Base-by-base conservation (phyloP, 2,797 vertebrate species). In the Alosa sapidissima region DNA sequence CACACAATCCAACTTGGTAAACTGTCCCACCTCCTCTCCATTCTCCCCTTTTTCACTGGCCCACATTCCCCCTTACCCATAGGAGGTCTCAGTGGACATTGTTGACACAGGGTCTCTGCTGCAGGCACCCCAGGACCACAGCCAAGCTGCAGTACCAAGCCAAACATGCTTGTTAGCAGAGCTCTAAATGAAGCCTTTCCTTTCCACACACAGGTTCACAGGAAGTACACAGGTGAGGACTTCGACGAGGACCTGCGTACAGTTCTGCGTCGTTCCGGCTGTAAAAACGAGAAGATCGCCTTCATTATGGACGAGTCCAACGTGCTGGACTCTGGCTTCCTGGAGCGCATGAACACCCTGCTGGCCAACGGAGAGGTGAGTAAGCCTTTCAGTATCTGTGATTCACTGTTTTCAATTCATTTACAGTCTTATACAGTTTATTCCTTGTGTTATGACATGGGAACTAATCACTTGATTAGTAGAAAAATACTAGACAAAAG, bases 261-360 rank as follows among this genome's bases (percentile, higher is more conserved):
- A 0, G 98, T 99, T 49, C 88, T 99, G 89, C 96, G 98, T 58
- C 97, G 98, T 10, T 99, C 98, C 0, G 98, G 98, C 84, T 99
- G 98, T 89, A 99, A 99, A 91, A 99, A 99, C 21, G 98, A 99
- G 88, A 99, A 99, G 92, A 99, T 99, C 5, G 98, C 98, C 0
- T 99, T 99, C 90, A 99, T 99, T 90, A 99, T 99, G 98, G 98
- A 99, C 75, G 98, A 99, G 82, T 99, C 98, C 52, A 99, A 99
- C 0, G 98, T 99, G 52, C 90, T 99, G 81, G 98, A 99, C 89
- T 99, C 98, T 10, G 98, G 98, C 49, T 99, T 99, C 92, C 94
- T 99, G 88, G 98, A 99, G 93, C 96, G 98, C 87, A 99, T 99
- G 98, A 99, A 99, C 90, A 99, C 98, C 0, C 94, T 99, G 68